phyloP scores from a whole-genome alignment of 2,888 invertebrate species.

The Ectobius pallidus region DNA sequence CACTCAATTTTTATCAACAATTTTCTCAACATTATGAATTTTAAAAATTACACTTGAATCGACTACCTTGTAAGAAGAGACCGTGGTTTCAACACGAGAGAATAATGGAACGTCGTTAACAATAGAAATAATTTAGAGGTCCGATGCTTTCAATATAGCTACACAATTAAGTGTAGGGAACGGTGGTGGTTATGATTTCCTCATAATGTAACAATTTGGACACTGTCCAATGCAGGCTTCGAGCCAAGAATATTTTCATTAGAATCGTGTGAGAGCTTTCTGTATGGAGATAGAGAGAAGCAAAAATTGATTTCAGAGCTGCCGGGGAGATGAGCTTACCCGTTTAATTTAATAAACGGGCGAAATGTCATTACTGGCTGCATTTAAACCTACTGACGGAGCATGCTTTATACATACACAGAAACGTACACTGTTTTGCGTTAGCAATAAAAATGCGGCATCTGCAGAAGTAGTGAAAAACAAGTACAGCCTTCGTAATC shows the following conservation, averaged over 20 bases:
- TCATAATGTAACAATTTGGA: constrained; percentile 18
- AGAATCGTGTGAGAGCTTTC: neutral
- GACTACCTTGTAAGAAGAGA: too few relatives aligned
- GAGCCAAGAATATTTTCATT: constrained; percentile 28
- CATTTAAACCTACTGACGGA: too few relatives aligned
- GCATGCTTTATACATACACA: too few relatives aligned
- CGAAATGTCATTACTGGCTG: neutral
- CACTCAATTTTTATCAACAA: too few relatives aligned
- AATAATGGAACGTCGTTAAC: neutral
- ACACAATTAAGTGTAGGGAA: neutral
- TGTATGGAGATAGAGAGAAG: too few relatives aligned
- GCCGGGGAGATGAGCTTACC: neutral
- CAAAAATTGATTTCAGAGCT: constrained; percentile 3
- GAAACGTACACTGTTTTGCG: too few relatives aligned
- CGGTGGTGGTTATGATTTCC: neutral
- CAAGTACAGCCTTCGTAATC: too few relatives aligned
- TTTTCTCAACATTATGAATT: too few relatives aligned
- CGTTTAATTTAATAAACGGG: neutral
- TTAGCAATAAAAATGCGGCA: too few relatives aligned
- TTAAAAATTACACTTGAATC: too few relatives aligned
- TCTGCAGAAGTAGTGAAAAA: too few relatives aligned
- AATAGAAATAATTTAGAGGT: neutral
- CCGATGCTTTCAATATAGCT: neutral
- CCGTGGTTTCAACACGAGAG: too few relatives aligned
- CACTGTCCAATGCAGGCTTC: constrained; percentile 16